Evolutionary conservation across 2,797 vertebrate species (phyloP).

Genomic region (Sebastes diaconus): DNA sequence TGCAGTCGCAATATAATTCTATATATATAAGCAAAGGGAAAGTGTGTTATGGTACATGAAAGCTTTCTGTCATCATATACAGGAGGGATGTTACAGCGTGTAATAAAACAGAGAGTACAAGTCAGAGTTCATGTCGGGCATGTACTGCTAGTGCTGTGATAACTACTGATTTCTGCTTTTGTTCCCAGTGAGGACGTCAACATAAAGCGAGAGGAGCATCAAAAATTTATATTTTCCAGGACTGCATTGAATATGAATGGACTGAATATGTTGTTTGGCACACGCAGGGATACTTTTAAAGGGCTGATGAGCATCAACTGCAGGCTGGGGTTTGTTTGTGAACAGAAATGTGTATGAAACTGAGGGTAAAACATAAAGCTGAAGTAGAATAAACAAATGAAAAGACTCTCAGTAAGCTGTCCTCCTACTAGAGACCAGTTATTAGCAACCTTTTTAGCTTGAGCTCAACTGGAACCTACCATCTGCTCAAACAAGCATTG

Average conservation of each 20-base stretch:
- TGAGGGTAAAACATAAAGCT: background rate
- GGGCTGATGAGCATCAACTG: background rate
- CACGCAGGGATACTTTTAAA: background rate
- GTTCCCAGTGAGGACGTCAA: background rate
- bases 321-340: background rate
- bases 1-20: conserved; percentile 9
- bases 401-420: background rate
- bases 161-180: background rate
- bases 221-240: background rate
- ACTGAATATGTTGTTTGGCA: background rate
- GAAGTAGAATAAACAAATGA: background rate
- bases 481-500: background rate
- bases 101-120: conserved; percentile 18
- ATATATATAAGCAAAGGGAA: conserved; percentile 21
- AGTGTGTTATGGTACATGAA: conserved; percentile 23
- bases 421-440: background rate
- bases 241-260: background rate
- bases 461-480: background rate
- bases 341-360: background rate
- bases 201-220: background rate
- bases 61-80: conserved; percentile 19
- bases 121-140: background rate
- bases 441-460: background rate
- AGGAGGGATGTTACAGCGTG: conserved; percentile 19
- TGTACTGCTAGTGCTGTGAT: background rate